Percentiles rank a stretch among this genome's conserved stretches.
Conservation (phyloP, 2,113 vertebrate genomes). For the Lucifuga dentata region DNA sequence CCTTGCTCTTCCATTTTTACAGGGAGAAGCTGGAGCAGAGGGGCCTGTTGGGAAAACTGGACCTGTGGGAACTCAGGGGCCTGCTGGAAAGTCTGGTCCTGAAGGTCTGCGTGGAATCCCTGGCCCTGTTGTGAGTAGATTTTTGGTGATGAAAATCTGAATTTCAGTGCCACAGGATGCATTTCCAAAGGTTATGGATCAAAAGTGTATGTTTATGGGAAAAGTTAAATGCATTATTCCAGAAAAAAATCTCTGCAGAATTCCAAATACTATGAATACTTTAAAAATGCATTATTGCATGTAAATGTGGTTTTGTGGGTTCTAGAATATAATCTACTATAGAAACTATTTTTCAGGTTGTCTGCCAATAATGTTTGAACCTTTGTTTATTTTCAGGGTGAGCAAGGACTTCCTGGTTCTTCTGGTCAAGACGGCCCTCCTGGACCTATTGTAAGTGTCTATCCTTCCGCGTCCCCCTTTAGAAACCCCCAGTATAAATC, state of each 20-base stretch:
- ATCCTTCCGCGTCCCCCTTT: not conserved
- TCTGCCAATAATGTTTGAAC: not conserved
- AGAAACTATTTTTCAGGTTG: not conserved
- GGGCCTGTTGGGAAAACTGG: conserved; percentile 96
- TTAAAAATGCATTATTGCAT: not conserved
- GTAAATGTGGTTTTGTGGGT: too few species aligned
- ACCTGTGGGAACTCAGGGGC: conserved; percentile 94
- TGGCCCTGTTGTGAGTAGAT: conserved; percentile 89
- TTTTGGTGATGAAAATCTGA: not conserved
- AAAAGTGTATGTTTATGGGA: too few species aligned
- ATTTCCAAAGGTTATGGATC: too few species aligned
- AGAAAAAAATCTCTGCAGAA: not conserved
- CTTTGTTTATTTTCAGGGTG: conserved; percentile 85
- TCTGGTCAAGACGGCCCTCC: conserved; percentile 94
- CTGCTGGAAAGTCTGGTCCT: conserved; percentile 92
- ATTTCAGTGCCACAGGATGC: not conserved
- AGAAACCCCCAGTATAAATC: not conserved
- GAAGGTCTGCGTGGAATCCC: conserved; percentile 97
- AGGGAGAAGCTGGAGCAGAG: conserved; percentile 96
- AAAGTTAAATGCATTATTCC: too few species aligned
- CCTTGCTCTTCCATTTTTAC: conserved; percentile 17
- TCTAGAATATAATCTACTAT: too few species aligned
- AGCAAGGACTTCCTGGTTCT: conserved; percentile 95
- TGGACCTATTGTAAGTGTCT: conserved; percentile 90
- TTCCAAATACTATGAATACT: not conserved